These are phyloP conservation scores for Trichomycterus rosablanca DNA, from an alignment of 2,113 vertebrate species.

Conservation along the genomic window DNA sequence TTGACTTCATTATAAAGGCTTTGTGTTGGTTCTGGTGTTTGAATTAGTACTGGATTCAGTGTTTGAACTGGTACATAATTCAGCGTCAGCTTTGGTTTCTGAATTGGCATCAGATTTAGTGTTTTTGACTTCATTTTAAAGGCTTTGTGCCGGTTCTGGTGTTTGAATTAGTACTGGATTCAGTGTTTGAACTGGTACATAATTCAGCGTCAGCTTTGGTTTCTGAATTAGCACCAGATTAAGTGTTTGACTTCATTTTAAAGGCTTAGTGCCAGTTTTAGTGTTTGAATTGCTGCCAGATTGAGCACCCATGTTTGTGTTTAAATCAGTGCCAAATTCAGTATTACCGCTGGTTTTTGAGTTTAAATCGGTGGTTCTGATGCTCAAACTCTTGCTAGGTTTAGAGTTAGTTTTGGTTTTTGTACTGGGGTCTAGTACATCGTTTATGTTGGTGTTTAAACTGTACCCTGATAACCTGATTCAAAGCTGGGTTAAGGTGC, in stretches of 20 bases:
- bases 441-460: not conserved
- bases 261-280: not conserved
- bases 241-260: not conserved
- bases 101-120: not conserved
- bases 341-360: not conserved
- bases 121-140: not conserved
- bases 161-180: not conserved
- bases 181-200: not conserved
- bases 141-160: not conserved
- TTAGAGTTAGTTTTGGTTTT: not conserved
- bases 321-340: not conserved
- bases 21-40: too few species aligned
- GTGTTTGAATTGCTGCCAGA: not conserved
- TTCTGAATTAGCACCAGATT: constrained; percentile 1
- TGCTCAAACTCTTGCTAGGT: not conserved
- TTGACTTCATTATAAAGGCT: not conserved
- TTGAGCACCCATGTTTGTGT: not conserved
- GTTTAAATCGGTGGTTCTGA: not conserved
- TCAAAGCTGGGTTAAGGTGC: constrained; percentile 48
- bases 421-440: not conserved
- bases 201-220: not conserved
- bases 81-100: not conserved
- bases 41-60: not conserved
- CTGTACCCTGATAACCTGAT: constrained; percentile 41
- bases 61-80: not conserved